These are phyloP conservation scores for Propithecus coquereli DNA, from an alignment of 2,113 vertebrate genomes.

Conservation along the genomic window DNA sequence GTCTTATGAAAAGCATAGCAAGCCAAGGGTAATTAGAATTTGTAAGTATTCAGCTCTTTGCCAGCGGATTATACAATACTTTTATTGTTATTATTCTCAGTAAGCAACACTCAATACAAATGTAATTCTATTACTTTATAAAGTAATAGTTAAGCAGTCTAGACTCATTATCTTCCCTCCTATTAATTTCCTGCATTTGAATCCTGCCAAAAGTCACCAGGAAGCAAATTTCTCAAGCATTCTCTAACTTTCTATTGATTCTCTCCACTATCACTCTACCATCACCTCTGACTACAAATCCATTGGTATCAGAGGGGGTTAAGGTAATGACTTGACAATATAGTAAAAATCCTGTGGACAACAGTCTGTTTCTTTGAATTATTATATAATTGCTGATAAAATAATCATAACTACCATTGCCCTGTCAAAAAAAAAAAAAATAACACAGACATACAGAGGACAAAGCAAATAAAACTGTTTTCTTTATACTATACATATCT, in stretches of 20 bases:
- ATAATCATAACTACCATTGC: not conserved
- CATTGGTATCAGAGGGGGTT: not conserved
- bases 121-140: slow-evolving; percentile 37
- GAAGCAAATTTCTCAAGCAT: not conserved
- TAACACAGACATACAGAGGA: not conserved
- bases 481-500: not conserved
- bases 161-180: not conserved
- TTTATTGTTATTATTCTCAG: not conserved
- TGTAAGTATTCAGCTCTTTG: not conserved
- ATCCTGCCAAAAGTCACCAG: not conserved
- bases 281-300: not conserved
- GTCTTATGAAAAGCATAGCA: not conserved
- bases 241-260: not conserved
- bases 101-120: not conserved
- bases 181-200: not conserved
- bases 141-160: not conserved
- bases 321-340: slow-evolving; percentile 1
- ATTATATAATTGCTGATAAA: not conserved
- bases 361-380: not conserved
- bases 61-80: not conserved
- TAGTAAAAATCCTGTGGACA: not conserved
- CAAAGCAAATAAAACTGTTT: not conserved
- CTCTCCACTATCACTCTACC: not conserved
- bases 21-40: not conserved
- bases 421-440: not conserved